phyloP scores from a whole-genome alignment of 1,140 invertebrate species.

The Chionoecetes opilio region DNA sequence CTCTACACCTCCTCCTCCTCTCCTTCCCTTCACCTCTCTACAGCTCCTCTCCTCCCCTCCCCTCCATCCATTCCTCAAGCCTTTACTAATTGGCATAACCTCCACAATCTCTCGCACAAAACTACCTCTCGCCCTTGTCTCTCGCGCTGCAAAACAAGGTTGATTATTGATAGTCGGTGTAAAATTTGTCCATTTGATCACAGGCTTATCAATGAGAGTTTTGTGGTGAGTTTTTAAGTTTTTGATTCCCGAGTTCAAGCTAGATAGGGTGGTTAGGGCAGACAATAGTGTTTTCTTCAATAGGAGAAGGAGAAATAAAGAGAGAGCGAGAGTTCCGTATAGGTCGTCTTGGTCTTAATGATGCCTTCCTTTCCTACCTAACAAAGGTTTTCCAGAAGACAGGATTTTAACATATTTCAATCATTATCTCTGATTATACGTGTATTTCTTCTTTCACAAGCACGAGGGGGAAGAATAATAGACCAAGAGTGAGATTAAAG shows the following conservation, averaged over 20 bases:
- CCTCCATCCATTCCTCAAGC: neutral
- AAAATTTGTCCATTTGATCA: conserved; percentile 51
- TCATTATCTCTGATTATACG: neutral
- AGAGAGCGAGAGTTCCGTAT: neutral
- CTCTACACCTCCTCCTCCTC: no score
- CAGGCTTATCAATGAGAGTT: conserved; percentile 58
- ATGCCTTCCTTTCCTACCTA: no score
- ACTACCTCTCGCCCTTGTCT: conserved; percentile 41
- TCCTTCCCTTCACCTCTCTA: neutral
- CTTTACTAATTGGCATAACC: conserved; percentile 55
- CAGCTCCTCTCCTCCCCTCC: neutral
- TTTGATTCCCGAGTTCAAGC: neutral
- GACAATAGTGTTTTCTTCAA: neutral
- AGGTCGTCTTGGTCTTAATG: neutral
- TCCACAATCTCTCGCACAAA: conserved; percentile 33
- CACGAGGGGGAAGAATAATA: neutral
- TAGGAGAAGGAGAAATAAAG: neutral
- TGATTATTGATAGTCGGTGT: conserved; percentile 42
- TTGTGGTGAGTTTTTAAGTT: conserved; percentile 6
- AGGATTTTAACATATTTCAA: no score
- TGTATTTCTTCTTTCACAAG: neutral
- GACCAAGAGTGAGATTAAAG: no score
- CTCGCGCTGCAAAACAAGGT: conserved; percentile 54
- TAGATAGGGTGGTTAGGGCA: neutral
- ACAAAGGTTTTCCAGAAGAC: no score